Evolutionary conservation across 2,797 vertebrate species (phyloP).

Genomic region (Spondyliosoma cantharus): DNA sequence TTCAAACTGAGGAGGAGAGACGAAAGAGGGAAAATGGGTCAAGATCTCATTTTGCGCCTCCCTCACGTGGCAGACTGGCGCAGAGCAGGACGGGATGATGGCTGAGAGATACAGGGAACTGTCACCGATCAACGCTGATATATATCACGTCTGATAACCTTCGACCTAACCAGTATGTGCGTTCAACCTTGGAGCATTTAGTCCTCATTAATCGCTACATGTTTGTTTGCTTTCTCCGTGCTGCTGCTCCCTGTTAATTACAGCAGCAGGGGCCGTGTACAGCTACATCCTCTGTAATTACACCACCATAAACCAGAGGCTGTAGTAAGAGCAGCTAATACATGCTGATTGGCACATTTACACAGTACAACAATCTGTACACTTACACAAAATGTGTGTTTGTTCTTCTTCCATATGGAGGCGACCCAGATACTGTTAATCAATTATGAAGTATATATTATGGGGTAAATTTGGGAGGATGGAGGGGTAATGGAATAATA

Average conservation of each 20-base stretch:
- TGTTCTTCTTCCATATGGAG: neutral
- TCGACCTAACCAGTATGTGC: neutral
- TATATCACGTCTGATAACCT: neutral
- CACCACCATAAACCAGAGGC: slow-evolving; percentile 3
- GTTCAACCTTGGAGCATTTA: neutral
- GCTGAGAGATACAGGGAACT: too few relatives aligned
- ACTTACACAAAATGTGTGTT: neutral
- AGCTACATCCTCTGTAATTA: slow-evolving; percentile 28
- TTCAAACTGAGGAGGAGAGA: slow-evolving; percentile 78
- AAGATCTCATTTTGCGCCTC: slow-evolving; percentile 72
- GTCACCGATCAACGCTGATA: neutral
- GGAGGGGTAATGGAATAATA: neutral
- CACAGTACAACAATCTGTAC: neutral
- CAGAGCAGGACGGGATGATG: neutral
- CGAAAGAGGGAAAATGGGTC: slow-evolving; percentile 63
- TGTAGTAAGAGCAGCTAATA: slow-evolving; percentile 4
- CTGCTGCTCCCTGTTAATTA: slow-evolving; percentile 12
- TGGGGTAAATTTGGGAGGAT: neutral
- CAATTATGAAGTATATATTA: too few relatives aligned
- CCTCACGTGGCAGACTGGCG: slow-evolving; percentile 49
- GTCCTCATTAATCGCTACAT: slow-evolving; percentile 4
- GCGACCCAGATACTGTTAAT: neutral
- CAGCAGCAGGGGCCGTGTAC: neutral
- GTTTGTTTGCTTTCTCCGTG: slow-evolving; percentile 8
- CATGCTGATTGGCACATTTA: slow-evolving; percentile 12